Base-by-base conservation (phyloP, 1,140 invertebrate species). In the Rhagoletis zephyria region DNA sequence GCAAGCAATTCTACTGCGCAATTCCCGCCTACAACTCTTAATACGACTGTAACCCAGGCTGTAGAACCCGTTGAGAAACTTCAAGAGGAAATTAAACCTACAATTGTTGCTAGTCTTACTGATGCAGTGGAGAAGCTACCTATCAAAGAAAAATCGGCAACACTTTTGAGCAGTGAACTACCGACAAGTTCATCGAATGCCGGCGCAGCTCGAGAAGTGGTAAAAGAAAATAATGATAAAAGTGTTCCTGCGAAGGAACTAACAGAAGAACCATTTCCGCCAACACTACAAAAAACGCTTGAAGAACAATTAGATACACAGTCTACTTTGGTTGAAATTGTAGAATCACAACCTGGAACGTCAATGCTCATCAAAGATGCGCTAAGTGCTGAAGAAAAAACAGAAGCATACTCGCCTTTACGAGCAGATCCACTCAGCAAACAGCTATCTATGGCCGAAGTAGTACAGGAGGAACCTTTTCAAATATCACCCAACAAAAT, bases 371-470 rank as follows among this genome's bases (percentile, higher is more conserved):
- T 48, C 14, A 56, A 56, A 19, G 10, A 51, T 51, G 6, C 45
- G 12, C 45, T 14, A 19, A 56, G 9, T 16, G 16, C 14, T 10
- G 74, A 81, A 14, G n/a, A 4, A 51, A 81, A 81, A 63, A 4
- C 61, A 63, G 48, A 81, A 3, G 42, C 5, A 30, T 30, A 30
- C 30, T 30, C 16, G 7, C 16, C 2, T 7, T 81, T 56, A 6
- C 48, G 30, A 56, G 9, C 48, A 56, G 74, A 81, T 19, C 16
- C 19, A 16, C 48, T 48, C 4, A 19, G 3, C 10, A 81, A 59
- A 30, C 74, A 81, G 48, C 48, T 42, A 81, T 9, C 74, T 56
- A 81, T 81, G 74, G 74, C 48, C 48, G 74, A 81, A 56, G 19
- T 59, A 81, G 48, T 56, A 3, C 74, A 81, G 19, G 19, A 12